Evolutionary conservation across 2,797 vertebrate genomes (phyloP), one percentile per base, ranked within the genome.

Genomic region (Typhlichthys eigenmanni): DNA sequence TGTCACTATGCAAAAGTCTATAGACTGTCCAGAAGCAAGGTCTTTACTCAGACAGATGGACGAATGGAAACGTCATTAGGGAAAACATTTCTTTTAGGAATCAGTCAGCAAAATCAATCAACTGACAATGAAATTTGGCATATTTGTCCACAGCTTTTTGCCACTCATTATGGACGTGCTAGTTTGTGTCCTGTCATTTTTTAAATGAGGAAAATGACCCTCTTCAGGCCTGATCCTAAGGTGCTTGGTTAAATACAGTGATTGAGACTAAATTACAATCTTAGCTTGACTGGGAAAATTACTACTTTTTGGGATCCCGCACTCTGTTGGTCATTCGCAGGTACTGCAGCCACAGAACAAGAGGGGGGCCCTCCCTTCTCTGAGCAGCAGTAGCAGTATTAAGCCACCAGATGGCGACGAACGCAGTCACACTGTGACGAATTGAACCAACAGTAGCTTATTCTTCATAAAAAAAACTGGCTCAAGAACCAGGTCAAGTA

Each of bases 401-500:
- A 6, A 5, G 2, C 75, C 86, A 85, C 79, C 70, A 82, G 79
- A 47, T 43, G 84, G 73, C 10, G 38, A 11, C 16, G 13, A 14
- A 52, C 38, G 13, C 47, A 19, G 34, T 43, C 32, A 52, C 57
- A 13, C 14, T 47, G 56, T 34, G 11, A 59, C 2, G 61, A 13
- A 85, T 82, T 85, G 77, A 82, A 80, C 82, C 71, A 82, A 71
- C 80, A 76, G 69, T 79, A 86, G 85, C 85, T 87, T 88, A 85
- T 85, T 82, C 82, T 80, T 75, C 60, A 66, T 45, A 29, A 56
- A 11, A 71, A 58, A 69, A 70, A 75, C 85, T 85, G 87, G 78
- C 70, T 19, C 10, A 5, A 60, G 46, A 74, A 84, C 79, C 84
- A 87, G 84, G 69, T 88, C 79, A 83, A 81, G 85, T 88, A 83